Conservation (phyloP, 2,113 vertebrate genomes). For the Orycteropus afer region DNA sequence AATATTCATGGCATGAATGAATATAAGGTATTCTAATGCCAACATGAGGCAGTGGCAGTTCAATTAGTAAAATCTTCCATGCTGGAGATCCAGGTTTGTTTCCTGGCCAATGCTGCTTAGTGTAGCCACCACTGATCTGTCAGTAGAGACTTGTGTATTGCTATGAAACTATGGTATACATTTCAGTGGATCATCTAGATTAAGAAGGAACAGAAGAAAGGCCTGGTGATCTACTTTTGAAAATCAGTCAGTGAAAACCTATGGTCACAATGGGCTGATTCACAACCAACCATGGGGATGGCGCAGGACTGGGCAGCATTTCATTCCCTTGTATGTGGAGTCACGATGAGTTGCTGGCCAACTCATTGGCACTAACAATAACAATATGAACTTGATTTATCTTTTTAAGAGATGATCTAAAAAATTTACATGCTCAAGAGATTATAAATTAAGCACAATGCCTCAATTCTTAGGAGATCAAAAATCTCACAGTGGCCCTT, state of each 20-base stretch:
- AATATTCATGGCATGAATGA: neutral
- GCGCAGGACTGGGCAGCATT: neutral
- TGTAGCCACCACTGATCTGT: no score
- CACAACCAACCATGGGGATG: neutral
- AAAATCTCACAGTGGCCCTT: neutral
- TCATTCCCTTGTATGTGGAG: neutral
- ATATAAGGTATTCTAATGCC: neutral
- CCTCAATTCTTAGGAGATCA: neutral
- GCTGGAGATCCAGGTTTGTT: no score
- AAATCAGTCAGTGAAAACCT: no score
- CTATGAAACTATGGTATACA: no score
- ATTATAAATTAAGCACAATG: neutral
- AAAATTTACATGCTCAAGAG: neutral
- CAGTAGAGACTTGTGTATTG: no score
- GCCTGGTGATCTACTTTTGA: no score
- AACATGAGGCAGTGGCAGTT: neutral
- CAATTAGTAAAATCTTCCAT: no score
- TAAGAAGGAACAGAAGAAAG: no score
- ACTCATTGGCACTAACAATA: neutral
- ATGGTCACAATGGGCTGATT: neutral
- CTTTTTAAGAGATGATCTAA: constrained; percentile 20
- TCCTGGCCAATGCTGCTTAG: no score
- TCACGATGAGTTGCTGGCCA: neutral
- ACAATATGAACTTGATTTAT: neutral
- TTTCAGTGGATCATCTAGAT: no score